Conservation (phyloP, 2,797 vertebrate species). For the Gouania willdenowi region DNA sequence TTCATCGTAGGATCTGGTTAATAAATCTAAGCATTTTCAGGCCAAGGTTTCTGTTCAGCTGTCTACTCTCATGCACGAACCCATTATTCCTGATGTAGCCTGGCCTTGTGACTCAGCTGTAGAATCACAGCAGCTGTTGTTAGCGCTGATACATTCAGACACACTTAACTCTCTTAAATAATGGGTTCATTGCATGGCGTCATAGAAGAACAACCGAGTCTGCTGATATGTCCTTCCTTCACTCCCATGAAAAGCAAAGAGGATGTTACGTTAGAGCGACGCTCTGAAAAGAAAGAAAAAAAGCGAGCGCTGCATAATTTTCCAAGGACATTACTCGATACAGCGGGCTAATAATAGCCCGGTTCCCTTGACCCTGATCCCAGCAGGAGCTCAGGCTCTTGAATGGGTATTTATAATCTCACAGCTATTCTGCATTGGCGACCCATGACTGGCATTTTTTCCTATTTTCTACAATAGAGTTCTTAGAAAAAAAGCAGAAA, state of each 20-base stretch:
- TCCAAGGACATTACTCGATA: conserved; percentile 42
- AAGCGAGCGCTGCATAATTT: conserved; percentile 37
- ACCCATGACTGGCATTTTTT: no score
- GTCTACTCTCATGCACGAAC: conserved; percentile 16
- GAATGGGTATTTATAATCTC: conserved; percentile 46
- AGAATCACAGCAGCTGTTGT: conserved; percentile 12
- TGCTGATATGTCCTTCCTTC: not conserved
- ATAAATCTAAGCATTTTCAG: no score
- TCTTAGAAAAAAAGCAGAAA: no score
- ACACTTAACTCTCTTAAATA: conserved; percentile 17
- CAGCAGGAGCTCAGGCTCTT: conserved; percentile 23
- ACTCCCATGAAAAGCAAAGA: not conserved
- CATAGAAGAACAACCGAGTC: conserved; percentile 15
- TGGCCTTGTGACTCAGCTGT: conserved; percentile 35
- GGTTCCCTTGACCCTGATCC: conserved; percentile 47
- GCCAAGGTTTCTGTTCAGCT: conserved; percentile 11
- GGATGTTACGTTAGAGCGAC: conserved; percentile 12
- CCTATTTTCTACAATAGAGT: no score
- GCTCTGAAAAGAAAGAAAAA: conserved; percentile 27
- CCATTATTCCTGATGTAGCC: conserved; percentile 13
- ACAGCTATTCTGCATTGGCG: not conserved
- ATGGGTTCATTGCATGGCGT: conserved; percentile 2
- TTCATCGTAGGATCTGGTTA: no score
- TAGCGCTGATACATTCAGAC: conserved; percentile 18
- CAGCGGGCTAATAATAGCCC: conserved; percentile 55